Percentiles rank a stretch among this genome's conserved stretches.
phyloP scores from a whole-genome alignment of 2,888 invertebrate genomes.

The Macroteleia sp. region DNA sequence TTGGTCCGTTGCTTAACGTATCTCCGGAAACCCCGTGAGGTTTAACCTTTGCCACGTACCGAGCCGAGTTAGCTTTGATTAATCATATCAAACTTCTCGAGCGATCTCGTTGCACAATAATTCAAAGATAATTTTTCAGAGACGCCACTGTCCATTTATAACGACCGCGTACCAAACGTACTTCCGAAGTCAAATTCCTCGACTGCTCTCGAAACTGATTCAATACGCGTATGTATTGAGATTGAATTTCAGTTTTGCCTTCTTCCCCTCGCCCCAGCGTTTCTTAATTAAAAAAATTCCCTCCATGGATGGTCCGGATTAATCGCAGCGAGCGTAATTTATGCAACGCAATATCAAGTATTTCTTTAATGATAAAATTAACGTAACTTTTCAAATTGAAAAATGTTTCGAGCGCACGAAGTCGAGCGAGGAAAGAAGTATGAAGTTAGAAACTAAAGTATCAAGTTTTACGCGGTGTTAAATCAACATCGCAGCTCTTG shows the following conservation, averaged over 20 bases:
- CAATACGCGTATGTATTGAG: neutral
- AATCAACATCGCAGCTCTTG: slow-evolving; percentile 32
- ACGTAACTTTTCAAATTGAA: slow-evolving; percentile 31
- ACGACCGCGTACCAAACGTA: neutral
- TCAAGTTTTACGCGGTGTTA: slow-evolving; percentile 27
- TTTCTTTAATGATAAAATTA: slow-evolving; percentile 24
- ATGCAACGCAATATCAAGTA: slow-evolving; percentile 14
- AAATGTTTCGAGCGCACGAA: slow-evolving; percentile 19
- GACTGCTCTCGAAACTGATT: slow-evolving; percentile 2
- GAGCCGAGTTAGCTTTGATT: slow-evolving; percentile 39
- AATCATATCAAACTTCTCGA: slow-evolving; percentile 34
- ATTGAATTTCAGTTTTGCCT: slow-evolving; percentile 2
- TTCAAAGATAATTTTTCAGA: slow-evolving; percentile 30
- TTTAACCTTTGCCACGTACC: slow-evolving; percentile 43
- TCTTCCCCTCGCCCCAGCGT: no score
- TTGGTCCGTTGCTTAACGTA: slow-evolving; percentile 35
- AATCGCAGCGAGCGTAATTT: slow-evolving; percentile 2
- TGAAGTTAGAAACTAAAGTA: slow-evolving; percentile 13
- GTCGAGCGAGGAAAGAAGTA: slow-evolving; percentile 6
- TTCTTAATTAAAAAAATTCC: slow-evolving; percentile 20
- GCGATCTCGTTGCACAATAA: slow-evolving; percentile 25
- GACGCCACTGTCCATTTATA: slow-evolving; percentile 33
- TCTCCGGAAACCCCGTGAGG: slow-evolving; percentile 69
- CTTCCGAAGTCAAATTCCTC: slow-evolving; percentile 1
- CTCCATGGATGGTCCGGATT: slow-evolving; percentile 6